phyloP scores from a whole-genome alignment of 2,797 vertebrate genomes.

The Sebastolobus altivelis region DNA sequence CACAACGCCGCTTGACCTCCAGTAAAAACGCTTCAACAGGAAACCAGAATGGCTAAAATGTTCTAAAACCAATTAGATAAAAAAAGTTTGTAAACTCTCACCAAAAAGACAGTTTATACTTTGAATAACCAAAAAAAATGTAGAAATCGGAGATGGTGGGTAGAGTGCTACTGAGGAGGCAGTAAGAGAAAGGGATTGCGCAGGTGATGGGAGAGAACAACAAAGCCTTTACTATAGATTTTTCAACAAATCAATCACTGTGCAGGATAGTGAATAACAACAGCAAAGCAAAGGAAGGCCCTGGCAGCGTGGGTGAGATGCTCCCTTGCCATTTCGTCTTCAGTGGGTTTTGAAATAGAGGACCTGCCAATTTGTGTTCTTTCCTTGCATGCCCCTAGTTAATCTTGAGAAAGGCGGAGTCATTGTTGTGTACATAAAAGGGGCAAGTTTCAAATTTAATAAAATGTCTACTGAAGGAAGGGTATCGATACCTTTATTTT shows the following conservation, averaged over 20 bases:
- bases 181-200: conserved; percentile 47
- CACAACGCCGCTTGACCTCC: conserved; percentile 10
- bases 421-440: conserved; percentile 43
- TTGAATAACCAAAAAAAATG: conserved; percentile 11
- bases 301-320: conserved; percentile 73
- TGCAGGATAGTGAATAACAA: conserved; percentile 73
- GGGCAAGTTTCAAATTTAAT: conserved; percentile 13
- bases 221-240: conserved; percentile 84
- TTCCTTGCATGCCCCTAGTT: conserved; percentile 53
- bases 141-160: conserved; percentile 18
- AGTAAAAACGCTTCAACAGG: not conserved
- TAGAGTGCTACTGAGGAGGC: conserved; percentile 43
- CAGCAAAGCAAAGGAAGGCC: conserved; percentile 75
- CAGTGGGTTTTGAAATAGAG: conserved; percentile 79
- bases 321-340: conserved; percentile 74
- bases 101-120: conserved; percentile 2
- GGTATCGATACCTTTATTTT: not conserved
- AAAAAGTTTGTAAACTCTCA: conserved; percentile 14
- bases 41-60: conserved; percentile 3
- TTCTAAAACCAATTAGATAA: conserved; percentile 11
- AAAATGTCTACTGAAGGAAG: not conserved
- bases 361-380: conserved; percentile 71
- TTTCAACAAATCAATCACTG: conserved; percentile 83
- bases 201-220: conserved; percentile 70
- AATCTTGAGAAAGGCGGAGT: conserved; percentile 54